These are phyloP conservation scores for Orestias chungarensis DNA, from an alignment of 2,797 vertebrate species.

Conservation along the genomic window DNA sequence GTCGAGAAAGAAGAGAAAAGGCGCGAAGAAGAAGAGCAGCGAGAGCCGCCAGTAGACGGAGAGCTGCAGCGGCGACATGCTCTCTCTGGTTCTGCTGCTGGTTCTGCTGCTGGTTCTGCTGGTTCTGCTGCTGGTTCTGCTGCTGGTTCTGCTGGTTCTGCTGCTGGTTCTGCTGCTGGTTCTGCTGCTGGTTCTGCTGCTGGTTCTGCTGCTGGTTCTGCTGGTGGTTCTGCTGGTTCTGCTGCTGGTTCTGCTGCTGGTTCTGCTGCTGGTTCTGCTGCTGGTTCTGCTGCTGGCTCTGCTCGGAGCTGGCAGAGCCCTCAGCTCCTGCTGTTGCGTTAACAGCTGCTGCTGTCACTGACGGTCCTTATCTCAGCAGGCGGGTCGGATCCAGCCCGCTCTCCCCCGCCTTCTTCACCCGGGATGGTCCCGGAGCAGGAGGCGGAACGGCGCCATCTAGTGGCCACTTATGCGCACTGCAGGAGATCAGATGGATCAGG, in stretches of 20 bases:
- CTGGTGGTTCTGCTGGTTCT: too few species aligned
- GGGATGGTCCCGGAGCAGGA: neutral
- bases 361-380: neutral
- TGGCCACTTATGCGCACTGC: neutral
- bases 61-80: slow-evolving; percentile 69
- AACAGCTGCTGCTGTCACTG: slow-evolving; percentile 42
- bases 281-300: too few species aligned
- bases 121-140: too few species aligned
- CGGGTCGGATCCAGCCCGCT: slow-evolving; percentile 6
- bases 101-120: too few species aligned
- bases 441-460: neutral
- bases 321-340: slow-evolving; percentile 5
- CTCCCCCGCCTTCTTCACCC: slow-evolving; percentile 25
- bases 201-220: too few species aligned
- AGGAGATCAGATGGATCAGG: neutral
- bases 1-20: slow-evolving; percentile 78
- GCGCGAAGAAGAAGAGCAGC: slow-evolving; percentile 67
- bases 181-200: too few species aligned
- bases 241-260: too few species aligned
- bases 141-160: too few species aligned
- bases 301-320: neutral
- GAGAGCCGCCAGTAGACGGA: slow-evolving; percentile 74
- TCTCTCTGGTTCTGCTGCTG: too few species aligned
- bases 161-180: too few species aligned
- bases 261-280: too few species aligned